A percentile compares a stretch with the other conserved stretches of the same genome.
Conservation (phyloP, 2,113 vertebrate genomes). For the Ameiurus melas region DNA sequence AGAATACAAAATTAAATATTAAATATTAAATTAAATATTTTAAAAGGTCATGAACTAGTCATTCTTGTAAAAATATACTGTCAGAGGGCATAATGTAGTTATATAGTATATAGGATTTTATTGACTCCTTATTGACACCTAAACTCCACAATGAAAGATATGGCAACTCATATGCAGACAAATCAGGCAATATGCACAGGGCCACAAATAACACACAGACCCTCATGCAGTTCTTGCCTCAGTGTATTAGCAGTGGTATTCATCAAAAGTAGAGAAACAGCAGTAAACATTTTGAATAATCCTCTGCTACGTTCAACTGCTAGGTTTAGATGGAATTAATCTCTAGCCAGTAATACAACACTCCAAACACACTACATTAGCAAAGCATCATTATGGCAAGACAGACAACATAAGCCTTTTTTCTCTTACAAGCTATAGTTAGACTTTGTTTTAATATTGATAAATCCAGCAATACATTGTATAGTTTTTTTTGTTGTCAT, state of each 20-base stretch:
- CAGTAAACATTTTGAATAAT: background rate
- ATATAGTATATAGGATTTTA: background rate
- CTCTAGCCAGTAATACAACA: constrained; percentile 1
- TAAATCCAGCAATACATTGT: background rate
- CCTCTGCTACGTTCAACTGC: background rate
- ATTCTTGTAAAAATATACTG: background rate
- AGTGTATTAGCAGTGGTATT: background rate
- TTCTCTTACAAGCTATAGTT: background rate
- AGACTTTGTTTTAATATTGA: background rate
- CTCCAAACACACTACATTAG: constrained; percentile 20
- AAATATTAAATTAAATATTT: constrained; percentile 12
- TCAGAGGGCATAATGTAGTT: background rate
- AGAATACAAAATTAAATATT: background rate
- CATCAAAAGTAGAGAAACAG: background rate
- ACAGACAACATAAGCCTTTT: background rate
- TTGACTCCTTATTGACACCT: background rate
- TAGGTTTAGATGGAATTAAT: constrained; percentile 7
- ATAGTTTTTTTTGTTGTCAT: background rate
- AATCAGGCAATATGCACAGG: background rate
- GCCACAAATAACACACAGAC: background rate
- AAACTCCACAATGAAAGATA: background rate
- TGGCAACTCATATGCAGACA: background rate
- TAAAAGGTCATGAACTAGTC: background rate
- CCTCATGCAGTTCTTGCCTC: constrained; percentile 4
- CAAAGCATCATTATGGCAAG: background rate